Evolutionary conservation across 2,113 vertebrate species (phyloP).

Genomic region (Capreolus pygargus): DNA sequence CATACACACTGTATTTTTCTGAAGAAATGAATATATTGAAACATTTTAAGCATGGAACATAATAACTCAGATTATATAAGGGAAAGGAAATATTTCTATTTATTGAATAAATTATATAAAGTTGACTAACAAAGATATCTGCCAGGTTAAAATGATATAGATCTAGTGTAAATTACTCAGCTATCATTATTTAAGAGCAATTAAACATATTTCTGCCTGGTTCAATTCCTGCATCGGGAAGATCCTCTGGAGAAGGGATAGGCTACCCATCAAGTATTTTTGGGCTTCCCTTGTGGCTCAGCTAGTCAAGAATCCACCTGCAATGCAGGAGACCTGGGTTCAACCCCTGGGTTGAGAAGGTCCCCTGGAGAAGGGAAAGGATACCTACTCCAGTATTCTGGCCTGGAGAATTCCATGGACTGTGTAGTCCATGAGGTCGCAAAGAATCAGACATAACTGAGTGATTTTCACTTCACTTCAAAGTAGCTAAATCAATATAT

Average conservation of each 20-base stretch:
- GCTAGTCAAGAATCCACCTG: not conserved
- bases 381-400: not conserved
- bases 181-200: not conserved
- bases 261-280: not conserved
- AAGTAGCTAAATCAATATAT: not conserved
- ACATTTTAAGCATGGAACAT: not conserved
- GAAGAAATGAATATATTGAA: not conserved
- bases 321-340: not conserved
- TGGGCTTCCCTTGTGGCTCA: not conserved
- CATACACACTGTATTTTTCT: not conserved
- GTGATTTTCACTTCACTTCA: not conserved
- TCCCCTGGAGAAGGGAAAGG: not conserved
- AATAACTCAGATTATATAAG: not conserved
- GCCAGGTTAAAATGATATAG: not conserved
- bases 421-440: not conserved
- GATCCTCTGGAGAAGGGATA: not conserved
- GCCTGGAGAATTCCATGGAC: not conserved
- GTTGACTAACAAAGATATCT: not conserved
- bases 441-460: not conserved
- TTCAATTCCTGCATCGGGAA: not conserved
- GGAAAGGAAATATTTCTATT: not conserved
- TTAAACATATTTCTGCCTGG: rapidly evolving
- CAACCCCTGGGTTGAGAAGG: not conserved
- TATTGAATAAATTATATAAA: not conserved
- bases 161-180: not conserved